Evolutionary conservation across 2,888 invertebrate species (phyloP).

Genomic region (Antheraea yamamai): DNA sequence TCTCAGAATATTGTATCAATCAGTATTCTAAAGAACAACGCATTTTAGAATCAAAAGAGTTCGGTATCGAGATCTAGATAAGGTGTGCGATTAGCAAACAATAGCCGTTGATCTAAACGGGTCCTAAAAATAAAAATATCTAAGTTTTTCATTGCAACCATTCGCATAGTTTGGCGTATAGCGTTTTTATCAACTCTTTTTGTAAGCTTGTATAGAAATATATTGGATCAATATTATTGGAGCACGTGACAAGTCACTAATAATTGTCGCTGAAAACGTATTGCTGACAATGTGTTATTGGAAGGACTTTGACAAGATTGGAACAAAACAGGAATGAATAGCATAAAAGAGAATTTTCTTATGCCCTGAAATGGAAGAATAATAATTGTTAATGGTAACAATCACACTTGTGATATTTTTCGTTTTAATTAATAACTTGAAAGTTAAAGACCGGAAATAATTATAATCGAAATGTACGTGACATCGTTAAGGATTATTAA

Average conservation of each 20-base stretch:
- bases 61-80: slow-evolving; percentile 5
- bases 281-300: not conserved
- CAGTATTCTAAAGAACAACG: not conserved
- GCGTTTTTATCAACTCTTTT: not conserved
- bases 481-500: not conserved
- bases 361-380: not conserved
- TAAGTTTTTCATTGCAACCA: not conserved
- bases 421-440: not conserved
- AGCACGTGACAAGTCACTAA: too few species aligned
- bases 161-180: not conserved
- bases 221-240: too few species aligned
- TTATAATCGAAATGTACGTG: not conserved
- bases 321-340: not conserved
- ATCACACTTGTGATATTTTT: not conserved
- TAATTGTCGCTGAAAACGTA: too few species aligned
- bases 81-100: slow-evolving; percentile 4
- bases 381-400: not conserved
- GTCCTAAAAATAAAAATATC: not conserved
- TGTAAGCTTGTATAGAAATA: not conserved
- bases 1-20: not conserved
- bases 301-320: not conserved
- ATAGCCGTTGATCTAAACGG: slow-evolving; percentile 7
- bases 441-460: not conserved
- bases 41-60: not conserved
- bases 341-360: not conserved